These are phyloP conservation scores for Xenopus laevis DNA, from an alignment of 2,113 vertebrate species.

Conservation along the genomic window DNA sequence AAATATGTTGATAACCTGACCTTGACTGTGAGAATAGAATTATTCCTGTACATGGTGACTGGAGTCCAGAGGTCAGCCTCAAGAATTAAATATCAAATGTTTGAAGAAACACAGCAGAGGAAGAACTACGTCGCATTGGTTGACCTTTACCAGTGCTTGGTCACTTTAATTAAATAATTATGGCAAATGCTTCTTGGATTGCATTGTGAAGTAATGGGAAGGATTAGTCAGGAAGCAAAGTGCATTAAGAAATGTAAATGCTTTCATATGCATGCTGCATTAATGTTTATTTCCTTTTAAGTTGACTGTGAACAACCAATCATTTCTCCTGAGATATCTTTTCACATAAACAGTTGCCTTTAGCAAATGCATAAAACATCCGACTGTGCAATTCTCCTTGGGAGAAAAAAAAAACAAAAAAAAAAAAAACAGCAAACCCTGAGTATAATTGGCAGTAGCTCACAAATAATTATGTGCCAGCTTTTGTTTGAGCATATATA, in stretches of 20 bases:
- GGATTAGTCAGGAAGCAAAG: not conserved
- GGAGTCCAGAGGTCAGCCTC: not conserved
- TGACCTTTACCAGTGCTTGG: too few species aligned
- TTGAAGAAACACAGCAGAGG: too few species aligned
- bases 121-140: too few species aligned
- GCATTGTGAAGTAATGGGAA: not conserved
- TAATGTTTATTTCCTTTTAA: constrained; percentile 35
- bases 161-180: too few species aligned
- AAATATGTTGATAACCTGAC: constrained; percentile 1
- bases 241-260: constrained; percentile 27
- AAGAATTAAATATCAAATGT: not conserved
- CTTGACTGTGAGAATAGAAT: constrained; percentile 12
- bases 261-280: constrained; percentile 6
- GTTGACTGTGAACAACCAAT: constrained; percentile 33
- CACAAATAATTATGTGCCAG: constrained; percentile 11
- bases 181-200: not conserved
- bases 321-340: constrained; percentile 29
- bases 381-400: constrained; percentile 18
- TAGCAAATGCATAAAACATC: constrained; percentile 40
- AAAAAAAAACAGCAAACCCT: not conserved
- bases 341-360: constrained; percentile 34
- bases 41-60: not conserved
- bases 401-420: not conserved
- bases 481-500: constrained; percentile 13
- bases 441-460: constrained; percentile 13